Percentiles rank a stretch among this genome's conserved stretches.
Evolutionary conservation across 2,888 invertebrate species (phyloP).

Genomic region (Molanna angustata): DNA sequence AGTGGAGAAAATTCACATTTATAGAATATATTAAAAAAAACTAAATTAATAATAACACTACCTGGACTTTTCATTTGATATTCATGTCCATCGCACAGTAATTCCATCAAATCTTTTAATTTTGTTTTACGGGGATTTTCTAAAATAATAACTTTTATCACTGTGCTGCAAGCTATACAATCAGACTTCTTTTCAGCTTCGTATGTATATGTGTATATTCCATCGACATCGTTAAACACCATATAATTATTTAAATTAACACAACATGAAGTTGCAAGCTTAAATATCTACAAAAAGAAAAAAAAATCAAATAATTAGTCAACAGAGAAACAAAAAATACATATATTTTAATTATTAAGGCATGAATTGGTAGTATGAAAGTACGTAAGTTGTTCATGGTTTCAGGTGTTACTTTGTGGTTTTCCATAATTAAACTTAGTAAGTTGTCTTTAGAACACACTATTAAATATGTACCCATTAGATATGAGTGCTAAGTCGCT

Average conservation of each 20-base stretch:
- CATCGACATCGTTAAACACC: conserved; percentile 94
- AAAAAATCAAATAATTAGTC: conserved; percentile 5
- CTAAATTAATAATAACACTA: too few relatives aligned
- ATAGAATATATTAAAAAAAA: too few relatives aligned
- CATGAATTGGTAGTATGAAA: too few relatives aligned
- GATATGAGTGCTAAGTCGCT: too few relatives aligned
- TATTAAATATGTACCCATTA: too few relatives aligned
- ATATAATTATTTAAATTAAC: conserved; percentile 91
- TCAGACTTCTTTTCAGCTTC: conserved; percentile 83
- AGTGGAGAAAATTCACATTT: too few relatives aligned
- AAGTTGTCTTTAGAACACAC: too few relatives aligned
- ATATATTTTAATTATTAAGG: too few relatives aligned
- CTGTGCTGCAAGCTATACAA: conserved; percentile 86
- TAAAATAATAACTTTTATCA: conserved; percentile 62
- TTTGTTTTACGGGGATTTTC: conserved; percentile 63
- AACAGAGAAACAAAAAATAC: background rate
- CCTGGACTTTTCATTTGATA: conserved; percentile 93
- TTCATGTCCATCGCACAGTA: conserved; percentile 70
- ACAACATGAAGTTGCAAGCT: conserved; percentile 91
- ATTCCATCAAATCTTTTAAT: conserved; percentile 78
- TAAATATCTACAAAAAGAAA: conserved; percentile 69
- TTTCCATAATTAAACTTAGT: too few relatives aligned
- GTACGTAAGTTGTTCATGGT: too few relatives aligned
- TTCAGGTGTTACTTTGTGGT: too few relatives aligned
- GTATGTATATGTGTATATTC: conserved; percentile 94